Evolutionary conservation across 2,113 vertebrate genomes (phyloP).

Genomic region (Herpetotheres cachinnans): DNA sequence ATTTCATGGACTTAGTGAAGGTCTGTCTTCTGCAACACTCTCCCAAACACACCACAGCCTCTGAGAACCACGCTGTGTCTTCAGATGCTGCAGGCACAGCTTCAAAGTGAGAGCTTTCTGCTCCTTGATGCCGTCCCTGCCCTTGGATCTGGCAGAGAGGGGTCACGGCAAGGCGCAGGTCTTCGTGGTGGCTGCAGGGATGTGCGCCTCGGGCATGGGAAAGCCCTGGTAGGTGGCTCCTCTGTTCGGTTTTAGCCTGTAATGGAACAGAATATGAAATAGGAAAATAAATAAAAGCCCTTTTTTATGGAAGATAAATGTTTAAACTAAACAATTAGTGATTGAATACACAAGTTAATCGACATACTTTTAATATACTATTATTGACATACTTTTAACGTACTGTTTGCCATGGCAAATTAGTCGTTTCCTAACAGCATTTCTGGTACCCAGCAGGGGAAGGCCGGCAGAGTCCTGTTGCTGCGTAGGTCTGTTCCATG

Average conservation of each 20-base stretch:
- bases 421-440: not conserved
- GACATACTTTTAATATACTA: not conserved
- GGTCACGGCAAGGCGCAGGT: not conserved
- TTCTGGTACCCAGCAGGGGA: not conserved
- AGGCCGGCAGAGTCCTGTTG: not conserved
- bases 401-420: constrained; percentile 38
- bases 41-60: not conserved
- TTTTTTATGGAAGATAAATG: not conserved
- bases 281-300: not conserved
- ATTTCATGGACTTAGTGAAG: not conserved
- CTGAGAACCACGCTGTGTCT: not conserved
- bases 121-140: not conserved
- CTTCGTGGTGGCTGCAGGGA: not conserved
- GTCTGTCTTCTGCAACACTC: not conserved
- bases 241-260: not conserved
- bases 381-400: constrained; percentile 39
- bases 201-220: not conserved
- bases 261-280: not conserved
- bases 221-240: not conserved
- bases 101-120: not conserved
- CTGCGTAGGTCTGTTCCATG: not conserved
- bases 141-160: not conserved
- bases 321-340: constrained; percentile 45
- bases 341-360: constrained; percentile 24
- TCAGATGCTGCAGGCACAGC: not conserved